Conservation (phyloP, 1,140 invertebrate species). For the Cyclina sinensis region DNA sequence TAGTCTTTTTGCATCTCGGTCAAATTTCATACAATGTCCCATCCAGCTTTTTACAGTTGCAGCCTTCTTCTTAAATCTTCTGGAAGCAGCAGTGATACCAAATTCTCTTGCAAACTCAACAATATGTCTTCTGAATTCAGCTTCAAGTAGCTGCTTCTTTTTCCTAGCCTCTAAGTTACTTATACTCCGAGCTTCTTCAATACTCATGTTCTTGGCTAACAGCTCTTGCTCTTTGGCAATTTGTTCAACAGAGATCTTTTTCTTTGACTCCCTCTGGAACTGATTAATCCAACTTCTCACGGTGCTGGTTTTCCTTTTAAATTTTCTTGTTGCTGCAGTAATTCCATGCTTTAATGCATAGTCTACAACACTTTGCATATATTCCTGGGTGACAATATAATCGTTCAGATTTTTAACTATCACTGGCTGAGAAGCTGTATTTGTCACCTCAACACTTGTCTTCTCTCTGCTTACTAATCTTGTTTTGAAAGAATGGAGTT, state of each 20-base stretch:
- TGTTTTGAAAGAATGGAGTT: constrained; percentile 39
- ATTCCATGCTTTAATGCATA: constrained; percentile 65
- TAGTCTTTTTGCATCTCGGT: constrained; percentile 50
- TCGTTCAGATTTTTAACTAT: constrained; percentile 59
- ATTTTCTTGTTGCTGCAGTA: constrained; percentile 56
- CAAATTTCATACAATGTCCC: constrained; percentile 49
- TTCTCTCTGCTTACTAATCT: constrained; percentile 63
- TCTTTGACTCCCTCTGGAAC: constrained; percentile 39
- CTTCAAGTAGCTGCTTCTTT: constrained; percentile 36
- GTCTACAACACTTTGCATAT: constrained; percentile 53
- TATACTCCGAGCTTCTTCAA: constrained; percentile 48
- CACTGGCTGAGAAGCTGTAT: constrained; percentile 30
- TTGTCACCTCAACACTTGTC: constrained; percentile 63
- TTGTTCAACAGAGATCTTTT: constrained; percentile 53
- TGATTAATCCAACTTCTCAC: constrained; percentile 57
- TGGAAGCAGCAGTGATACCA: constrained; percentile 52
- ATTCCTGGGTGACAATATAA: constrained; percentile 65
- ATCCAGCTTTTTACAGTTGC: constrained; percentile 55
- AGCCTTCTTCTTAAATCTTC: constrained; percentile 57
- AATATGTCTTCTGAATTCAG: constrained; percentile 47
- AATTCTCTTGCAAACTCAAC: constrained; percentile 56
- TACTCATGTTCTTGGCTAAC: constrained; percentile 36
- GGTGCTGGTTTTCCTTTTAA: constrained; percentile 51
- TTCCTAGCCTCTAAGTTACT: constrained; percentile 46
- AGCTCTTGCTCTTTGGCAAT: constrained; percentile 55